Evolutionary conservation across 2,888 invertebrate genomes (phyloP).

Genomic region (Anoncus sp.): DNA sequence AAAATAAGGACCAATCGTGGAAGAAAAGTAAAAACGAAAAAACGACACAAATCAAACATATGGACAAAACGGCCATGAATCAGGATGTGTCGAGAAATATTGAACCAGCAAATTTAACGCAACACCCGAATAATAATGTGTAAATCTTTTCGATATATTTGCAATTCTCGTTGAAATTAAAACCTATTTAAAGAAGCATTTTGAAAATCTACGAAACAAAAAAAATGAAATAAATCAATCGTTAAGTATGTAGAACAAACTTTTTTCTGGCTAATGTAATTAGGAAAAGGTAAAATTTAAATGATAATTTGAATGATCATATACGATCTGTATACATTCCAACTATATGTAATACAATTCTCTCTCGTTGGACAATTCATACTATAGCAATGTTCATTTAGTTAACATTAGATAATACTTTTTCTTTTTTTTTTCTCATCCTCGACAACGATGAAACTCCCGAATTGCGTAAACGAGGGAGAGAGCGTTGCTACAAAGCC

Average conservation of each 20-base stretch:
- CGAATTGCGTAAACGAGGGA: constrained; percentile 22
- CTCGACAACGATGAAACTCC: constrained; percentile 41
- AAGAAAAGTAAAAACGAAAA: background rate
- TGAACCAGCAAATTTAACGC: constrained; percentile 47
- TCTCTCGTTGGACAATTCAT: constrained; percentile 45
- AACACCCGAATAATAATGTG: constrained; percentile 36
- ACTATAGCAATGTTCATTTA: constrained; percentile 57
- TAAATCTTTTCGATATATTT: constrained; percentile 38
- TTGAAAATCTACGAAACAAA: constrained; percentile 26
- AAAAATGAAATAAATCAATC: constrained; percentile 17
- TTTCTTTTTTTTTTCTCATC: constrained; percentile 34
- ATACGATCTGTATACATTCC: constrained; percentile 17
- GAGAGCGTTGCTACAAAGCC: background rate
- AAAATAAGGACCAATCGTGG: constrained; percentile 50
- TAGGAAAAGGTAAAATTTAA: constrained; percentile 15
- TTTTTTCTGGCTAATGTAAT: constrained; percentile 10
- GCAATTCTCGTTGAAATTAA: constrained; percentile 30
- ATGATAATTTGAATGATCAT: constrained; percentile 33
- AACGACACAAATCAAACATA: constrained; percentile 38
- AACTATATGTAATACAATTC: constrained; percentile 37
- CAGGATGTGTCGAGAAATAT: constrained; percentile 42
- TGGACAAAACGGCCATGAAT: constrained; percentile 33
- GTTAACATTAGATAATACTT: constrained; percentile 64
- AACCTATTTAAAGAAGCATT: constrained; percentile 21
- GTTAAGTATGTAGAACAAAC: background rate